Conservation (phyloP, 2,888 invertebrate species). For the Hypselothyrea guttata region DNA sequence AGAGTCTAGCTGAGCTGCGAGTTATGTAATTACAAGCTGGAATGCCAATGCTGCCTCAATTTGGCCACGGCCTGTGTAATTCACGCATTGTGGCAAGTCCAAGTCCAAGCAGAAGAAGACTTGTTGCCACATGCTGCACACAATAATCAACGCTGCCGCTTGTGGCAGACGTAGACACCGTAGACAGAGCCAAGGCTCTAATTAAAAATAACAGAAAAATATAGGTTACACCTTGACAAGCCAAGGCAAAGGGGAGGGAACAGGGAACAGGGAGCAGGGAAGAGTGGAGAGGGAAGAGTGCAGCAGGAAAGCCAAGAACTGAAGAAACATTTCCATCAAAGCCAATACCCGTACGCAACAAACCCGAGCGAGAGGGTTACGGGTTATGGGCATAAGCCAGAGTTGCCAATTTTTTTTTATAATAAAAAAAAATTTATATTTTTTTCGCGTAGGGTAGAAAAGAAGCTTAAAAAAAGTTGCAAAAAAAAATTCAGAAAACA, state of each 20-base stretch:
- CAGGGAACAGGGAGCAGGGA: neutral
- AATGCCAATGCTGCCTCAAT: conserved; percentile 27
- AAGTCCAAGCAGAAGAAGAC: conserved; percentile 4
- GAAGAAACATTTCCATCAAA: conserved; percentile 54
- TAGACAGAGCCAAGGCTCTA: conserved; percentile 45
- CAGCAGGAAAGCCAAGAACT: conserved; percentile 43
- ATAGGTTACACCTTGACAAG: conserved; percentile 67
- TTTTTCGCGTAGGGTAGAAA: no score
- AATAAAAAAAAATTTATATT: no score
- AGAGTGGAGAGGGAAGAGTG: conserved; percentile 10
- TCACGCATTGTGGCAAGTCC: conserved; percentile 32
- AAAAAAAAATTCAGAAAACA: no score
- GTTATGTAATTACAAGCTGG: conserved; percentile 55
- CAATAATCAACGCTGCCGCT: conserved; percentile 51
- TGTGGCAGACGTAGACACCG: conserved; percentile 5
- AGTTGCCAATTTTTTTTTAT: no score
- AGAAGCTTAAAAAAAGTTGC: no score
- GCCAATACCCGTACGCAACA: conserved; percentile 33
- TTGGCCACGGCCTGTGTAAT: conserved; percentile 20
- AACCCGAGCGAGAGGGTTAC: neutral
- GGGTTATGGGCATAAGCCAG: no score
- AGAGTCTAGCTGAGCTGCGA: conserved; percentile 28
- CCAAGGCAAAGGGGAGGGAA: conserved; percentile 1
- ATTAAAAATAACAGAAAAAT: conserved; percentile 65
- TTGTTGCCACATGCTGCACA: conserved; percentile 53